Conservation (phyloP, 2,888 invertebrate species). For the Athalia circularis region DNA sequence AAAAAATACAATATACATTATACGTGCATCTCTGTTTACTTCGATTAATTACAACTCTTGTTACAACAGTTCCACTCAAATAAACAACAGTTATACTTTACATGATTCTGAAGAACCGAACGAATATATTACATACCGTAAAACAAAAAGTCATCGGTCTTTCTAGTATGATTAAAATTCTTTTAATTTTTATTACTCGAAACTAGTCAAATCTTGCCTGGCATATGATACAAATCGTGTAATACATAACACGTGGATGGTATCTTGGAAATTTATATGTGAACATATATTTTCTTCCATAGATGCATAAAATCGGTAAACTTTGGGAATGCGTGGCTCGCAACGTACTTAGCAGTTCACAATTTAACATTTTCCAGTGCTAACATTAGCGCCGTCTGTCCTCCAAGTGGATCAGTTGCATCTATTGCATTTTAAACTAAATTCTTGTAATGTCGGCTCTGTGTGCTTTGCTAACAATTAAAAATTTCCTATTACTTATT, state of each 20-base stretch:
- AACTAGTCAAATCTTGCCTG: too few relatives aligned
- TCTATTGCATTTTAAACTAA: slow-evolving; percentile 43
- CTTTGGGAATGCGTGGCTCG: slow-evolving; percentile 18
- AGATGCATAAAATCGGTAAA: slow-evolving; percentile 39
- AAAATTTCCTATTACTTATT: slow-evolving; percentile 72
- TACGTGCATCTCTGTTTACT: slow-evolving; percentile 27
- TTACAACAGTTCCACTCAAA: slow-evolving; percentile 41
- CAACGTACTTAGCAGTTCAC: slow-evolving; percentile 26
- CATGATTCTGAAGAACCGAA: slow-evolving; percentile 14
- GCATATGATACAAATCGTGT: too few relatives aligned
- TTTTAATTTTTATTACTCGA: background rate
- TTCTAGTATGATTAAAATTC: background rate
- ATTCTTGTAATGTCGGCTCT: slow-evolving; percentile 55
- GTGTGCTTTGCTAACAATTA: slow-evolving; percentile 70
- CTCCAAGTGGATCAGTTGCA: slow-evolving; percentile 39
- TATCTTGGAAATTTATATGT: too few relatives aligned
- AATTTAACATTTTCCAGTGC: slow-evolving; percentile 12
- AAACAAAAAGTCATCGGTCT: background rate
- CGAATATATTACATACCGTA: slow-evolving; percentile 18
- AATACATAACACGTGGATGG: too few relatives aligned
- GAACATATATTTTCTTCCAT: background rate
- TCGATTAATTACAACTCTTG: slow-evolving; percentile 39
- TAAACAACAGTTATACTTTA: slow-evolving; percentile 36
- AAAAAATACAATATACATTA: slow-evolving; percentile 31
- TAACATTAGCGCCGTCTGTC: slow-evolving; percentile 7